Evolutionary conservation across 2,888 invertebrate genomes (phyloP).

Genomic region (Lottia gigantea): DNA sequence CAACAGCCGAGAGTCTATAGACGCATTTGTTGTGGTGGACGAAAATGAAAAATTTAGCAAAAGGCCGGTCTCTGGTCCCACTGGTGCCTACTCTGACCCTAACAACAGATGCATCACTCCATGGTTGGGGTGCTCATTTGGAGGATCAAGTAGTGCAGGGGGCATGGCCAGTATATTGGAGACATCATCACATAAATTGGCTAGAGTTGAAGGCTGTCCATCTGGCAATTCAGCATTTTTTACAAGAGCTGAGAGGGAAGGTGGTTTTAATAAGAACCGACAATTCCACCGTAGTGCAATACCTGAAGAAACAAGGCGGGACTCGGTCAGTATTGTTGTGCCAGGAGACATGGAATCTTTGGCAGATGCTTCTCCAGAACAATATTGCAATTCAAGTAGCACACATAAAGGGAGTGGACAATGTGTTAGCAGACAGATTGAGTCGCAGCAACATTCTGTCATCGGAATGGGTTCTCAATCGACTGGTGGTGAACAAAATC

Average conservation of each 20-base stretch:
- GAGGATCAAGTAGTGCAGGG: constrained; percentile 15
- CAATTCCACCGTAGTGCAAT: constrained; percentile 17
- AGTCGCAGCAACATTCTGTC: constrained; percentile 21
- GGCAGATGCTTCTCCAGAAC: constrained; percentile 23
- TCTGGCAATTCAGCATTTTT: constrained; percentile 8
- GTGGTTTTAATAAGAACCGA: constrained; percentile 13
- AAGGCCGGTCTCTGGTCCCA: neutral
- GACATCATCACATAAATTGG: constrained; percentile 10
- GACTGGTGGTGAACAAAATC: constrained; percentile 10
- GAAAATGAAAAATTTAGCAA: neutral
- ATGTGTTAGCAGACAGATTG: constrained; percentile 28
- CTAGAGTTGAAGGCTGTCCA: constrained; percentile 18
- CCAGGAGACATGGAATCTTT: constrained; percentile 15
- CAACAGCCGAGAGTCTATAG: neutral
- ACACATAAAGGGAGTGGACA: constrained; percentile 28
- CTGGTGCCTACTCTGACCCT: constrained; percentile 1
- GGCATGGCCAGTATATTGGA: constrained; percentile 2
- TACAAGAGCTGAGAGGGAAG: constrained; percentile 2
- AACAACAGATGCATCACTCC: constrained; percentile 15
- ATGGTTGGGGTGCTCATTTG: constrained; percentile 15
- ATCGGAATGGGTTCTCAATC: constrained; percentile 31
- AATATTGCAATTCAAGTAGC: constrained; percentile 29
- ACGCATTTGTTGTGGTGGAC: neutral
- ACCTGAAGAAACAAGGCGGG: constrained; percentile 9
- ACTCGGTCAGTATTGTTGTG: neutral